Evolutionary conservation across 2,797 vertebrate genomes (phyloP).

Genomic region (Coccyzus lansbergi): DNA sequence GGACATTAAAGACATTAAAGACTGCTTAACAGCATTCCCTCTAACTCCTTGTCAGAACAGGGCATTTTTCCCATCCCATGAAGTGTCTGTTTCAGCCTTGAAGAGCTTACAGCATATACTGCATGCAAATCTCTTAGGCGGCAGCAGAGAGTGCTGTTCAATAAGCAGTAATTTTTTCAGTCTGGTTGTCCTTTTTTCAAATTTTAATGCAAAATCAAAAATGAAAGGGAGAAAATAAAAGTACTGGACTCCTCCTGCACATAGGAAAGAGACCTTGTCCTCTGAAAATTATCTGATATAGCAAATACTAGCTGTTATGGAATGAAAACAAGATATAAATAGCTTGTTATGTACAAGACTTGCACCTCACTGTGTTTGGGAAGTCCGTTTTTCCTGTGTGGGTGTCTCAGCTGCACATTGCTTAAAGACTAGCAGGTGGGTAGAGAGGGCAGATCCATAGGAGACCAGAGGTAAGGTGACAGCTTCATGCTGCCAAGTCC

Average conservation of each 20-base stretch:
- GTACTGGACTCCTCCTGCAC: background rate
- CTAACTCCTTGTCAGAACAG: background rate
- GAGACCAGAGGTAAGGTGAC: background rate
- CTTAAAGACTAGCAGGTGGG: accelerated
- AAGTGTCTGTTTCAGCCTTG: background rate
- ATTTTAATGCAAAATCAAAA: background rate
- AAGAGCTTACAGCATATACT: background rate
- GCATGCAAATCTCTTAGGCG: background rate
- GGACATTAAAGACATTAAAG: background rate
- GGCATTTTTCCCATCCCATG: background rate
- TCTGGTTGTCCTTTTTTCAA: background rate
- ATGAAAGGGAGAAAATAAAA: background rate
- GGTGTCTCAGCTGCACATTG: background rate
- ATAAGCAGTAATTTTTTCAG: background rate
- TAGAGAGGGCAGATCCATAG: accelerated
- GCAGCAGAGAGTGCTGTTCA: conserved; percentile 67
- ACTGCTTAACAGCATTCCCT: background rate
- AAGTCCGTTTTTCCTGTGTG: background rate
- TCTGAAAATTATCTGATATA: background rate
- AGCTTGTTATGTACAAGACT: background rate
- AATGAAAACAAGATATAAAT: background rate
- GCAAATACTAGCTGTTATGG: background rate
- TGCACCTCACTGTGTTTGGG: background rate
- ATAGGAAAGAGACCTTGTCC: background rate
- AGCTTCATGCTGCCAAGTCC: background rate